These are phyloP conservation scores for Limnephilus marmoratus DNA, from an alignment of 2,888 invertebrate genomes.

Conservation along the genomic window DNA sequence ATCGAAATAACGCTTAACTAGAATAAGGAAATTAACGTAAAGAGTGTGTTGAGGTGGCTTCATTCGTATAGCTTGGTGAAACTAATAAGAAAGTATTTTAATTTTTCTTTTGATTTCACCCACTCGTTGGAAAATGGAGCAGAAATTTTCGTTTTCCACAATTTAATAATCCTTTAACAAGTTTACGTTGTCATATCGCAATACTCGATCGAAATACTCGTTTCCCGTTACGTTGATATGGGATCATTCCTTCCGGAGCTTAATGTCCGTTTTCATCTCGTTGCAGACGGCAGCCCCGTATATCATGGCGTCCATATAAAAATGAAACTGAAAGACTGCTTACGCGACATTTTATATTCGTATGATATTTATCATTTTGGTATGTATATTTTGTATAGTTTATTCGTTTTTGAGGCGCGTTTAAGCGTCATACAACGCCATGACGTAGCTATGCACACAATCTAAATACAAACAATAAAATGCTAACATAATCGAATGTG, in stretches of 20 bases:
- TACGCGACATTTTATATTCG: not conserved
- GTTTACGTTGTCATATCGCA: not conserved
- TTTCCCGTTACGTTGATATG: not conserved
- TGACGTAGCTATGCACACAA: too few species aligned
- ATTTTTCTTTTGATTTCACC: not conserved
- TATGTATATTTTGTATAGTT: too few species aligned
- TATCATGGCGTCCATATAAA: not conserved
- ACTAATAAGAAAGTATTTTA: not conserved
- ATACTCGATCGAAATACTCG: not conserved
- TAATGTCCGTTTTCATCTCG: constrained; percentile 25
- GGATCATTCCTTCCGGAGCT: constrained; percentile 12
- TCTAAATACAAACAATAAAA: too few species aligned
- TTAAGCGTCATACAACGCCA: too few species aligned
- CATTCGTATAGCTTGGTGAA: too few species aligned
- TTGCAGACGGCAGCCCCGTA: constrained; percentile 13
- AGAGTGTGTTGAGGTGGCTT: too few species aligned
- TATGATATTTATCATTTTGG: not conserved
- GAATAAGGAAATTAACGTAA: too few species aligned
- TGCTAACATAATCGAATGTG: too few species aligned
- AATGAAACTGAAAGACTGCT: not conserved
- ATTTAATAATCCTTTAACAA: not conserved
- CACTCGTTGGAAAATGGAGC: too few species aligned
- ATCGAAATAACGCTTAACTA: not conserved
- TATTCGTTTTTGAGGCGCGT: too few species aligned
- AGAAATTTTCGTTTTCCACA: not conserved